A percentile compares a stretch with the other conserved stretches of the same genome.
These are phyloP conservation scores for Pseudochaenichthys georgianus DNA, from an alignment of 2,797 vertebrate genomes.

Conservation along the genomic window DNA sequence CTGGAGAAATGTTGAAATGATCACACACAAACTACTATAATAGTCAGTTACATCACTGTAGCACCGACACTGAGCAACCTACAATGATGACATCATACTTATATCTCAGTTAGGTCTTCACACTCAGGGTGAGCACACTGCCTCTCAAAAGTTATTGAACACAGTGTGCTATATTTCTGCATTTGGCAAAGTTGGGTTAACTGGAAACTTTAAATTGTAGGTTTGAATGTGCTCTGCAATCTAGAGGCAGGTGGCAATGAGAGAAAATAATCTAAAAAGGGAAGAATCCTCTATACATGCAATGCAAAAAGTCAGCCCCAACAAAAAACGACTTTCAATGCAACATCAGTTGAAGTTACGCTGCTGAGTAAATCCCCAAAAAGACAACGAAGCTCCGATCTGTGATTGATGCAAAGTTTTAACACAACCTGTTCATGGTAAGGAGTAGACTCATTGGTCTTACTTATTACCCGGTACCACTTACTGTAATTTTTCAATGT, in stretches of 20 bases:
- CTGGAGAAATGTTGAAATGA: constrained; percentile 38
- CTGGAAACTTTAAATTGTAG: neutral
- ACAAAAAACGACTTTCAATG: no score
- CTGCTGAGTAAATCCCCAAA: no score
- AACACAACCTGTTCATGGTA: no score
- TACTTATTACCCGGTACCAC: no score
- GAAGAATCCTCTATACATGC: neutral
- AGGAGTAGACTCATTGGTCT: no score
- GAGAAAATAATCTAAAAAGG: neutral
- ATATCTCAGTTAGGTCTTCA: neutral
- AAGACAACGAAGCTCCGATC: no score
- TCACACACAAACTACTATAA: constrained; percentile 34
- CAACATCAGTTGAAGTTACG: no score
- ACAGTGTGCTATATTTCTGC: neutral
- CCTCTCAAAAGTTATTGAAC: neutral
- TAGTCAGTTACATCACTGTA: constrained; percentile 39
- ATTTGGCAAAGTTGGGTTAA: neutral
- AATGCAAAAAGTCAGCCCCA: no score
- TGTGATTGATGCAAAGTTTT: no score
- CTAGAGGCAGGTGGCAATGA: neutral
- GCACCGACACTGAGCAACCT: constrained; percentile 9
- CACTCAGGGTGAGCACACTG: neutral
- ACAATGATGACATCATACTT: constrained; percentile 11
- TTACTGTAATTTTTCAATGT: no score
- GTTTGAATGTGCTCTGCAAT: neutral